A percentile compares a stretch with the other conserved stretches of the same genome.
These are phyloP conservation scores for Pyralis farinalis DNA, from an alignment of 2,888 invertebrate species.

Conservation along the genomic window DNA sequence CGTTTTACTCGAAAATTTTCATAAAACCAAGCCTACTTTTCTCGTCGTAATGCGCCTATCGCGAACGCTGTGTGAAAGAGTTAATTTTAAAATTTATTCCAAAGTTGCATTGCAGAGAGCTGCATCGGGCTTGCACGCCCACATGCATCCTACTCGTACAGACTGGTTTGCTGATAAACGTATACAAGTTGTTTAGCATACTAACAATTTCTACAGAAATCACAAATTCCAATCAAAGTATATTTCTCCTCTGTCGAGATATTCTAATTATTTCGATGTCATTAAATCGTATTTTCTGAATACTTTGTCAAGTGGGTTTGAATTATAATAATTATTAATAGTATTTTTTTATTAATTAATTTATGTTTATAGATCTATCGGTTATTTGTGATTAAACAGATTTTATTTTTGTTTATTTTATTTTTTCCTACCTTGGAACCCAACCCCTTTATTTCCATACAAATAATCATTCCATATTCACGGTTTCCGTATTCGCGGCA, in stretches of 20 bases:
- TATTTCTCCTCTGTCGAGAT: slow-evolving; percentile 15
- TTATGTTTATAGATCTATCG: no score
- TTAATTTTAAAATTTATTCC: slow-evolving; percentile 49
- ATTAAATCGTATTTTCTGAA: slow-evolving; percentile 1
- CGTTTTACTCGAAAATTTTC: no score
- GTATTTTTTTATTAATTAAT: no score
- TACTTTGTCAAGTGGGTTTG: neutral
- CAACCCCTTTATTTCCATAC: no score
- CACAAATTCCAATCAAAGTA: slow-evolving; percentile 50
- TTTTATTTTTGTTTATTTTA: no score
- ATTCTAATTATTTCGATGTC: slow-evolving; percentile 10
- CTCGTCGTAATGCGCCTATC: slow-evolving; percentile 10
- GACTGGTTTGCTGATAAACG: slow-evolving; percentile 51
- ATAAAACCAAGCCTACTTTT: neutral
- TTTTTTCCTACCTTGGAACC: no score
- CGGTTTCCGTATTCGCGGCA: no score
- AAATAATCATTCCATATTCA: no score
- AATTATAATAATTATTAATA: no score
- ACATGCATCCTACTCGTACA: slow-evolving; percentile 28
- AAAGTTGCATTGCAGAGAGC: slow-evolving; percentile 49
- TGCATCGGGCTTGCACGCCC: slow-evolving; percentile 47
- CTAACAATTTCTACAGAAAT: slow-evolving; percentile 46
- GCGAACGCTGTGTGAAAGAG: slow-evolving; percentile 25
- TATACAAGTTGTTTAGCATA: slow-evolving; percentile 26
- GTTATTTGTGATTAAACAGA: no score